Evolutionary conservation across 2,888 invertebrate genomes (phyloP).

Genomic region (Saturnia japonica): DNA sequence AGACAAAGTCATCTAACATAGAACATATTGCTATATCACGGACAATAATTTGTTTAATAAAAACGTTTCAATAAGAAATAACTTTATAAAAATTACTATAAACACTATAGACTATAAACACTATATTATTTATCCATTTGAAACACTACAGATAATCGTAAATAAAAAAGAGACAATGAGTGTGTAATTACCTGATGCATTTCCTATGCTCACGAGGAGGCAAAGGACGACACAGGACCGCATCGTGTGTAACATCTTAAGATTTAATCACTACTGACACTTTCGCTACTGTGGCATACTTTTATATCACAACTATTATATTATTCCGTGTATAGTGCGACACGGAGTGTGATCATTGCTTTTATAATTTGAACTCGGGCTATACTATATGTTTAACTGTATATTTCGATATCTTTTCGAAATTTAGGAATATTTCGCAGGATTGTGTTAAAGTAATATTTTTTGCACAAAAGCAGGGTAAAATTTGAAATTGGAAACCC

Average conservation of each 20-base stretch:
- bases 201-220: constrained; percentile 39
- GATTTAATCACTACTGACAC: constrained; percentile 48
- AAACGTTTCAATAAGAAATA: constrained; percentile 5
- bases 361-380: too few relatives aligned
- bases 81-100: not conserved
- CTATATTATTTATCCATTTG: not conserved
- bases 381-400: too few relatives aligned
- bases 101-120: not conserved
- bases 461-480: too few relatives aligned
- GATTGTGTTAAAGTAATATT: too few relatives aligned
- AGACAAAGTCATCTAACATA: too few relatives aligned
- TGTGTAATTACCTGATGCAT: constrained; percentile 49
- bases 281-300: constrained; percentile 50
- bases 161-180: not conserved
- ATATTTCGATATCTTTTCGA: too few relatives aligned
- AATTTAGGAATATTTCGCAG: too few relatives aligned
- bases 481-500: too few relatives aligned
- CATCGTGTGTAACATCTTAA: constrained; percentile 57
- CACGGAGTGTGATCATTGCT: too few relatives aligned
- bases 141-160: not conserved
- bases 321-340: constrained; percentile 44
- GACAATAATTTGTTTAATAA: not conserved
- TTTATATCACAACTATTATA: constrained; percentile 61
- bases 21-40: too few relatives aligned
- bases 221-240: constrained; percentile 47